Percentiles rank a stretch among this genome's conserved stretches.
Conservation (phyloP, 2,888 invertebrate species). For the Phaedon cochleariae region DNA sequence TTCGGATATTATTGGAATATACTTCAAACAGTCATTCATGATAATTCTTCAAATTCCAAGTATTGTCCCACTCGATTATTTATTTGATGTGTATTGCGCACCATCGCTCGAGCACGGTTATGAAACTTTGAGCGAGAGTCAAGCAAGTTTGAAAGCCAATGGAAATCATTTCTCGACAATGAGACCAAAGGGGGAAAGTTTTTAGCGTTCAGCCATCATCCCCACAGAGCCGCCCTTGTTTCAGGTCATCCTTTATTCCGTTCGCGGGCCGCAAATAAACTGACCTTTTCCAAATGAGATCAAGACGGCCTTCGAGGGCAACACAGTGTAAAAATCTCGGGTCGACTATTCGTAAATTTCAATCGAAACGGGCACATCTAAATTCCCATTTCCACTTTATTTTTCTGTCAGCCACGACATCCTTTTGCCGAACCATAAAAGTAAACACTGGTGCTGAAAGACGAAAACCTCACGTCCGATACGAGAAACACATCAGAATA, state of each 20-base stretch:
- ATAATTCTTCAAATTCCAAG: no score
- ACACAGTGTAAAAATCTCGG: conserved; percentile 48
- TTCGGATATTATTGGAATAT: no score
- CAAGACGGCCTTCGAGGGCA: conserved; percentile 46
- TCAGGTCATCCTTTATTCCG: conserved; percentile 42
- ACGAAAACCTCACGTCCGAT: conserved; percentile 8
- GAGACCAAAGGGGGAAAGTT: no score
- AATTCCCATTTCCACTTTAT: conserved; percentile 27
- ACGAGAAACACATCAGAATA: background rate
- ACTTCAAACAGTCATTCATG: no score
- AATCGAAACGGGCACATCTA: conserved; percentile 46
- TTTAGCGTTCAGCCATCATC: background rate
- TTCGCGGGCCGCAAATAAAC: conserved; percentile 52
- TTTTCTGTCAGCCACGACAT: conserved; percentile 1
- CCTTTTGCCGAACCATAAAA: conserved; percentile 12
- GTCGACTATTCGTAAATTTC: conserved; percentile 51
- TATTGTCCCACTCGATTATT: no score
- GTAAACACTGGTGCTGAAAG: conserved; percentile 3
- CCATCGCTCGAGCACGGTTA: no score
- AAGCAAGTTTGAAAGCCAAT: no score
- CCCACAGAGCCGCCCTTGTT: background rate
- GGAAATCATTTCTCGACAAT: no score
- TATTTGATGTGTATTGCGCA: no score
- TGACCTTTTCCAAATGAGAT: conserved; percentile 55
- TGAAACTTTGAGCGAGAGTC: no score